Conservation (phyloP, 2,888 invertebrate genomes). For the Coelogynopora nodosa region DNA sequence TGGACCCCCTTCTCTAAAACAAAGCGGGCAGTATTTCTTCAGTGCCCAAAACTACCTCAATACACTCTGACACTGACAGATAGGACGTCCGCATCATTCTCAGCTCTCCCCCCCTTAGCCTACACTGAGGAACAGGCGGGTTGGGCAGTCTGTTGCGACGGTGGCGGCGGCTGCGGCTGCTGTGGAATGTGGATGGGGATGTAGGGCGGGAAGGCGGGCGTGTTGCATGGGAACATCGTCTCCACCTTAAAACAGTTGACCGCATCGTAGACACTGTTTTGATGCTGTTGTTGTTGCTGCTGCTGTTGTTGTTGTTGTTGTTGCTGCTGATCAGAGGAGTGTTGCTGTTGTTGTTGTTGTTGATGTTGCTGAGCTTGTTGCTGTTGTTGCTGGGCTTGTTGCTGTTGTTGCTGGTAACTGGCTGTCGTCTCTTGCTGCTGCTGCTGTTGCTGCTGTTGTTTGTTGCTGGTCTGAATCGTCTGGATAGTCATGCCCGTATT, state of each 20-base stretch:
- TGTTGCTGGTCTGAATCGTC: neutral
- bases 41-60: too few species aligned
- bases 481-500: neutral
- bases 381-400: too few species aligned
- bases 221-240: conserved; percentile 12
- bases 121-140: conserved; percentile 1
- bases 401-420: neutral
- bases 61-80: too few species aligned
- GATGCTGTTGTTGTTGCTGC: conserved; percentile 1
- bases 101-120: too few species aligned
- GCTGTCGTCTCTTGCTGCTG: neutral
- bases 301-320: conserved; percentile 6
- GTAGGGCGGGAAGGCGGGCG: neutral
- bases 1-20: too few species aligned
- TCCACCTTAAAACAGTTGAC: neutral
- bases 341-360: neutral
- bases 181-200: conserved; percentile 10
- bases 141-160: neutral
- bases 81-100: too few species aligned
- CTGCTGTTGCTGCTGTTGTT: neutral
- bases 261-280: conserved; percentile 1
- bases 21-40: too few species aligned
- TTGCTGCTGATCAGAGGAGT: neutral
- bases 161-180: neutral
- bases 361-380: neutral